phyloP scores from a whole-genome alignment of 2,113 vertebrate genomes.

The Rhinopithecus roxellana region DNA sequence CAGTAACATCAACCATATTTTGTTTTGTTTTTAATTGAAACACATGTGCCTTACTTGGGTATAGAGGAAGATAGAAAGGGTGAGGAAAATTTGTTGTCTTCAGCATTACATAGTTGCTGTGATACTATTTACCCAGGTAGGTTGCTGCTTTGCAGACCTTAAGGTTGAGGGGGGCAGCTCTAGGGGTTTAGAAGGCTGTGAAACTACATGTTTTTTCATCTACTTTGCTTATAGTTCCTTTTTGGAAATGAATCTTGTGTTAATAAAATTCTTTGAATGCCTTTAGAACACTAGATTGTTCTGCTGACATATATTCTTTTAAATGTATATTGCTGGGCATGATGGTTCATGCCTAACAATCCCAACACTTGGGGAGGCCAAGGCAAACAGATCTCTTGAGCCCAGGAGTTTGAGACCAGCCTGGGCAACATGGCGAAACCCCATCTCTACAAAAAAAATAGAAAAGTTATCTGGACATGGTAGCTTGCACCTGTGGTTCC shows the following conservation, averaged over 20 bases:
- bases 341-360: too few species aligned
- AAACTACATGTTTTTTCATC: background rate
- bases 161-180: background rate
- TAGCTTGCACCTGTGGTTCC: too few species aligned
- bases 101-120: background rate
- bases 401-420: too few species aligned
- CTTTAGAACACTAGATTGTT: background rate
- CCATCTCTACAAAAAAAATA: too few species aligned
- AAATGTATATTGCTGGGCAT: background rate
- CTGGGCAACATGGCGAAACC: too few species aligned
- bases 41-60: constrained; percentile 2
- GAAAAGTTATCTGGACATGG: too few species aligned
- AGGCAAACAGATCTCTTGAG: too few species aligned
- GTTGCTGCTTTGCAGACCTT: background rate
- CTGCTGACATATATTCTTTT: background rate
- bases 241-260: background rate
- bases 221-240: background rate
- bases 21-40: background rate
- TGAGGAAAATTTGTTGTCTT: background rate
- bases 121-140: background rate
- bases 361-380: too few species aligned
- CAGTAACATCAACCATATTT: background rate
- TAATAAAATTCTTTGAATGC: constrained; percentile 12
- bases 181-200: background rate
- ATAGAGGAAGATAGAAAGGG: background rate